Base-by-base conservation (phyloP, 2,888 invertebrate species). In the Eupithecia dodoneata region DNA sequence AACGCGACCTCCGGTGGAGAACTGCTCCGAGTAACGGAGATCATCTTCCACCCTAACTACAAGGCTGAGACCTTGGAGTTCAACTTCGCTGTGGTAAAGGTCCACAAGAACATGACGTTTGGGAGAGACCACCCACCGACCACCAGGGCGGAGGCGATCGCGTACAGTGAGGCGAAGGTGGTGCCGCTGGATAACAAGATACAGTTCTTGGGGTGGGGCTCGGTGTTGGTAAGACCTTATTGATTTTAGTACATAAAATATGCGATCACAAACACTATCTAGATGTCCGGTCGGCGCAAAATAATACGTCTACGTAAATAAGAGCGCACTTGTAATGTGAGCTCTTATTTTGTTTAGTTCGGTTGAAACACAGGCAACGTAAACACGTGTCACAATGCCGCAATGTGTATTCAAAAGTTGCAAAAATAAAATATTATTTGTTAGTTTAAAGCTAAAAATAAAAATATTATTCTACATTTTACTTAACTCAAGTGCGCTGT, bases 41-140 rank as follows among this genome's bases (percentile, higher is more conserved):
- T 95, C 79, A 90, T 88, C 87, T 95, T 94, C 88, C 94, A 95
- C 44, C 94, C 94, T 2, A 94, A 94, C 87, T 95, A 95, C 85
- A 93, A 93, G 81, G 93, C 94, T 0, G 85, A 88, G 7, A 93
- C 90, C 0, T 78, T 95, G 76, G 92, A 92, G 73, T 94, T 93
- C 84, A 94, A 95, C 86, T 89, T 91, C 59, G 94, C 94, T 0
- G 86, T 93, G 0, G 72, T 94, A 15, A 89, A 87, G 73, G 83
- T 93, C 0, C 88, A 92, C 73, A 92, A 89, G 84, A 94, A 93
- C 80, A 80, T 94, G 76, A 88, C 87, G 2, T 86, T 89, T 0
- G 87, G 85, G 0, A 83, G 52, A 55, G 74, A 72, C 2, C 84
- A 87, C 0, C 52, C 73, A 0, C n/a, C n/a, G n/a, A n/a, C n/a